phyloP scores from a whole-genome alignment of 2,113 vertebrate species.

The Mesoclemmys tuberculata region DNA sequence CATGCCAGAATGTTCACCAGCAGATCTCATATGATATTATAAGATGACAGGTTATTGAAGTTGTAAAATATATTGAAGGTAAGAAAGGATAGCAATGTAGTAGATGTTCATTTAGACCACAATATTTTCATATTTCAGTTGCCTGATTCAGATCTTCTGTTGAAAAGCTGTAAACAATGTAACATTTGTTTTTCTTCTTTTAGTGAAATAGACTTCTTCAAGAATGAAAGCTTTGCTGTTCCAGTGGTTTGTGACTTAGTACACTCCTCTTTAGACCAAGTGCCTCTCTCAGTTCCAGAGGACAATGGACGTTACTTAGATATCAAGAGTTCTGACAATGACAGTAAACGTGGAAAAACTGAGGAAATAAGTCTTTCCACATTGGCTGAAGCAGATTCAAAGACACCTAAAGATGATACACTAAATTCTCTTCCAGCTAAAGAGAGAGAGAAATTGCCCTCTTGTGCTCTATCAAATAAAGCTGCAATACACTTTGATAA shows the following conservation, averaged over 20 bases:
- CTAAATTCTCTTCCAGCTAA: conserved; percentile 70
- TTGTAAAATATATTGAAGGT: neutral
- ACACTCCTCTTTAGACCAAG: conserved; percentile 75
- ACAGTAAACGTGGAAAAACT: conserved; percentile 72
- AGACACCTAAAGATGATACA: conserved; percentile 72
- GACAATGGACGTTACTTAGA: conserved; percentile 89
- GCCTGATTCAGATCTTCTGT: neutral
- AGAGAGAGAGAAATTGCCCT: conserved; percentile 77
- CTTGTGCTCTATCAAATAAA: conserved; percentile 74
- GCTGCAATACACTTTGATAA: conserved; percentile 88
- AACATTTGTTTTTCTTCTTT: conserved; percentile 45
- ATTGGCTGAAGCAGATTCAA: conserved; percentile 70
- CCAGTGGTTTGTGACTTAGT: conserved; percentile 75
- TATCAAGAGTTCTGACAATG: conserved; percentile 77
- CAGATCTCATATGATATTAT: neutral
- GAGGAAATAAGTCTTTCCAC: conserved; percentile 69
- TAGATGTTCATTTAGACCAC: neutral
- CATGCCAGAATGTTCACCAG: neutral
- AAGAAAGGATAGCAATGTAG: neutral
- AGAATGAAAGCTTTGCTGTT: conserved; percentile 82
- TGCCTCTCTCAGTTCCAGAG: conserved; percentile 76
- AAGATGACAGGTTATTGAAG: neutral
- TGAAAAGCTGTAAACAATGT: neutral
- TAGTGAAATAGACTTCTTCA: conserved; percentile 93
- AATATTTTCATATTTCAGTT: neutral